Evolutionary conservation across 2,113 vertebrate species (phyloP), one percentile per base, ranked within the genome.

Genomic region (Macheiramphus alcinus): DNA sequence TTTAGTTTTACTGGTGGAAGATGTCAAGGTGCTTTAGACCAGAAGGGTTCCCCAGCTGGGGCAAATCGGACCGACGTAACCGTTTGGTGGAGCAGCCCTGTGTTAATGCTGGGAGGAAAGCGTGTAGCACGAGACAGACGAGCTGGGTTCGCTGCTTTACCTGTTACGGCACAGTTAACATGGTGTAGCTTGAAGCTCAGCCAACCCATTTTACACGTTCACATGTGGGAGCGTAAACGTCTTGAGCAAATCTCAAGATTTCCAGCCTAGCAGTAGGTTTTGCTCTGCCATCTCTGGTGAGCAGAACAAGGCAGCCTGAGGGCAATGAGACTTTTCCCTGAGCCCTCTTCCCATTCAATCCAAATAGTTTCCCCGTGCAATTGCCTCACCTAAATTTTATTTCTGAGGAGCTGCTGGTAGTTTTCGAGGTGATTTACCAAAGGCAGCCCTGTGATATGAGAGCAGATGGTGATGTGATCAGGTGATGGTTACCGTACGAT

Each of bases 91-190:
- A 45, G 25, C 73, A 91, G 63, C 36, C 11, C 38, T 10, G 26
- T 5, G 21, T 15, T 48, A 5, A 5, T 5, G 34, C 48, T 40
- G 84, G 40, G 73, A n/a, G 47, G 21, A 63, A 2, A 2, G 55
- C 2, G 1, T 1, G 27, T 15, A 36, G 34, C 17, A 4, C 6
- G 52, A 36, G 17, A 21, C n/a, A 50, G 59, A 73, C 0, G 7
- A 52, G 71, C 4, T 4, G 13, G 21, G 25, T 45, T 85, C 15
- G 31, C 48, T 71, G 17, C 34, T 89, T 40, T 36, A 27, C 4
- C 21, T 66, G 27, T 2, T 53, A 1, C 1, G 13, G 50, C 58
- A 25, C 59, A 45, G 59, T 16, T 78, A 63, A 20, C 5, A 0
- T 10, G 38, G 22, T 10, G 3, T 2, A 38, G 32, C 8, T 50